Evolutionary conservation across 1,140 invertebrate species (phyloP), one percentile per base, ranked within the genome.

Genomic region (Holcopasites calliopsidis): DNA sequence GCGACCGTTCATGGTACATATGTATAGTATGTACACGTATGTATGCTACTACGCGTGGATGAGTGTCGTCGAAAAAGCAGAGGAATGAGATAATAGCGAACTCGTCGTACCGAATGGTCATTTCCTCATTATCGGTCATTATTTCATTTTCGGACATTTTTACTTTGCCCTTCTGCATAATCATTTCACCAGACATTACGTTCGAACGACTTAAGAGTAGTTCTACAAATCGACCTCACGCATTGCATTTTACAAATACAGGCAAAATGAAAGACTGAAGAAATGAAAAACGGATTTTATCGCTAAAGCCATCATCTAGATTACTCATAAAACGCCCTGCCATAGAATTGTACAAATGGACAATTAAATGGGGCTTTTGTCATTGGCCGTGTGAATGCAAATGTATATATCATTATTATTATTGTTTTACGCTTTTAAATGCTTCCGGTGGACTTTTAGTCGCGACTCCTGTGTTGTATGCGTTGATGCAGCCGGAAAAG

Each of bases 101-200:
- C 52, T 57, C 66, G 52, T 57, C 66, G 10, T 35, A 31, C 21
- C 8, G 21, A 23, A 55, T n/a, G 11, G 16, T 35, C 42, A 70
- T 70, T 61, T 70, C n/a, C 28, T 64, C n/a, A 54, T 71, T 77
- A 61, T 42, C 21, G 26, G 54, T 68, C 44, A 35, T 66, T 52
- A 52, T 55, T 28, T 33, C 28, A 44, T 33, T 60, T 60, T 70
- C 28, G 28, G 10, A n/a, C 3, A 23, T 35, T 58, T 26, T 70
- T 10, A 26, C n/a, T 57, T 28, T 23, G 16, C 13, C 26, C 2
- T 21, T 4, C n/a, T 50, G 21, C 7, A 26, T 26, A 11, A 66
- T 26, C 33, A 28, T n/a, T 13, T 3, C 11, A 16, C 18, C 2
- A 55, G 4, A 18, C 8, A 26, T 2, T 4, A 6, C 0, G 31